Percentiles rank a stretch among this genome's conserved stretches.
These are phyloP conservation scores for Drosophila stalkeri DNA, from an alignment of 2,888 invertebrate species.

Conservation along the genomic window DNA sequence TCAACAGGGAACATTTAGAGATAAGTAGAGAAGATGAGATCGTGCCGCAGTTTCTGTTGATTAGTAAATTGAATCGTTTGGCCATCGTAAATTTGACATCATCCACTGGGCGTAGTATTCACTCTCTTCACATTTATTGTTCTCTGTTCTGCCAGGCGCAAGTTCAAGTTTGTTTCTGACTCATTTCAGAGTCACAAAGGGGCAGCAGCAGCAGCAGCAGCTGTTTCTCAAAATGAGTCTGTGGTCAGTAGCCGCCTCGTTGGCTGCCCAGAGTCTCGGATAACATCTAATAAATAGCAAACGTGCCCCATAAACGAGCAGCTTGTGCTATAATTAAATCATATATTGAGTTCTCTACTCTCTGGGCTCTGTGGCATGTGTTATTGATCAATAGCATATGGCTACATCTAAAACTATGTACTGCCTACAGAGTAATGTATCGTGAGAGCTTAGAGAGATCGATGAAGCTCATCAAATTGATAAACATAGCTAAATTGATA, in stretches of 20 bases:
- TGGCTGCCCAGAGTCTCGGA: constrained; percentile 61
- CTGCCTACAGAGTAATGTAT: constrained; percentile 9
- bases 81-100: constrained; percentile 53
- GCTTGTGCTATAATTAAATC: constrained; percentile 67
- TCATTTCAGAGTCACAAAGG: constrained; percentile 56
- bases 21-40: constrained; percentile 23
- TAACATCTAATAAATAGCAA: constrained; percentile 69
- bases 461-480: neutral
- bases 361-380: constrained; percentile 36
- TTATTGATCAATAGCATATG: constrained; percentile 71
- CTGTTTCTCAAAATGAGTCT: constrained; percentile 31
- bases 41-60: constrained; percentile 47
- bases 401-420: constrained; percentile 38
- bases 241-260: constrained; percentile 57
- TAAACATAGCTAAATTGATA: neutral
- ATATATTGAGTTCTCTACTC: constrained; percentile 48
- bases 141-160: constrained; percentile 33
- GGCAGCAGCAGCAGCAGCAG: constrained; percentile 18
- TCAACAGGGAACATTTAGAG: constrained; percentile 15
- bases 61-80: constrained; percentile 58
- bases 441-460: neutral
- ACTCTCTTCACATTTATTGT: constrained; percentile 38
- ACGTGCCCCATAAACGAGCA: constrained; percentile 19
- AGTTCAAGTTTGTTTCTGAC: constrained; percentile 76
- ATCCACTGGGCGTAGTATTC: constrained; percentile 36